These are phyloP conservation scores for Heliconius ismenius DNA, from an alignment of 2,888 invertebrate species.

Conservation along the genomic window DNA sequence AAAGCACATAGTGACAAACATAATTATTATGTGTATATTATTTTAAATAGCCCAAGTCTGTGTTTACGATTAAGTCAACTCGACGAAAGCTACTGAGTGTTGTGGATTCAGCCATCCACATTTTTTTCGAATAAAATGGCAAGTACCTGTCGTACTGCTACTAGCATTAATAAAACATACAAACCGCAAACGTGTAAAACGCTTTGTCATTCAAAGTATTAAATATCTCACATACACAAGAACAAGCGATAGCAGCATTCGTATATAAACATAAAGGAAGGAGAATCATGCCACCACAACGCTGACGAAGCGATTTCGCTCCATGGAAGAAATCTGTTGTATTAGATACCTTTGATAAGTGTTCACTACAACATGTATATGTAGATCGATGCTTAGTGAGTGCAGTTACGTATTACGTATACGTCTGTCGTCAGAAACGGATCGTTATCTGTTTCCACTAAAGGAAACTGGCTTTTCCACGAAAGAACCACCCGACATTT, in stretches of 20 bases:
- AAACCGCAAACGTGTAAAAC: neutral
- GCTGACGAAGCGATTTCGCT: constrained; percentile 56
- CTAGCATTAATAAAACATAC: constrained; percentile 2
- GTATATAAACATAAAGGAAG: constrained; percentile 20
- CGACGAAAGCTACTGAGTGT: neutral
- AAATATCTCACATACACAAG: constrained; percentile 2
- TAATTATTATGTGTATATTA: neutral
- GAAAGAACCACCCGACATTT: constrained; percentile 75
- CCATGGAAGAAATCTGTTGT: constrained; percentile 62
- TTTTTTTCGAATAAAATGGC: neutral
- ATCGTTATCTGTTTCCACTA: constrained; percentile 82
- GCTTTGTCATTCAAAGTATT: constrained; percentile 8
- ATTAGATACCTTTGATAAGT: constrained; percentile 70
- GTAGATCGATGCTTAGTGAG: constrained; percentile 72
- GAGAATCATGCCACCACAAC: constrained; percentile 36
- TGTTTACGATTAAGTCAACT: neutral
- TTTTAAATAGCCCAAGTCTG: neutral
- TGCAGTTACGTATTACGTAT: constrained; percentile 73
- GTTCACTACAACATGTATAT: constrained; percentile 53
- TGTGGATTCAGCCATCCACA: neutral
- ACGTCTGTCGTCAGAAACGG: constrained; percentile 76
- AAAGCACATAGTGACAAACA: too few relatives aligned
- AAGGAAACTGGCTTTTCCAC: constrained; percentile 80
- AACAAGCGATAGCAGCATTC: neutral
- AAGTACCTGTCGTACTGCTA: neutral